Evolutionary conservation across 2,888 invertebrate species (phyloP).

Genomic region (Andricus quercusramuli): DNA sequence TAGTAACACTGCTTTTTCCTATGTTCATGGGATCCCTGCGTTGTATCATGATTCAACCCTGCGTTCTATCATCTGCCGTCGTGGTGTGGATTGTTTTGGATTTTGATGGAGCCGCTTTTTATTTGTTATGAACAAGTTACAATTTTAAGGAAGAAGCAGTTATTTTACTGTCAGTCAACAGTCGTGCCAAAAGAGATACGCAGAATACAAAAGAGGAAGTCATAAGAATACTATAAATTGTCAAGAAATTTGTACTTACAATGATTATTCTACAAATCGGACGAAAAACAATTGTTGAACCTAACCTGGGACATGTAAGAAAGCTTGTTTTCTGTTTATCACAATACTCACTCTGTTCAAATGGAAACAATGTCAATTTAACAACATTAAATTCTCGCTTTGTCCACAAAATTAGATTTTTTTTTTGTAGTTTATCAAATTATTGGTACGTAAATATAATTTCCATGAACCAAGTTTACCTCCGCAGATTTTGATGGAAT

Average conservation of each 20-base stretch:
- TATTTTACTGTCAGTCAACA: background rate
- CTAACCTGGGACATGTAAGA: background rate
- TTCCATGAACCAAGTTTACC: no score
- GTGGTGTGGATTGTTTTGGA: no score
- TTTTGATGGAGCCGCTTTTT: no score
- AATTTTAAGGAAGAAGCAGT: no score
- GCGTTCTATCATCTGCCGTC: no score
- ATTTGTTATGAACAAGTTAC: no score
- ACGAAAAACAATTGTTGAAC: background rate
- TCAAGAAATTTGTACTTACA: background rate
- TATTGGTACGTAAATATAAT: no score
- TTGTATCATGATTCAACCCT: no score
- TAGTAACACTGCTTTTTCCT: no score
- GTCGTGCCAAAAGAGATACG: background rate
- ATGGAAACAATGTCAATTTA: background rate
- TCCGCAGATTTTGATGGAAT: no score
- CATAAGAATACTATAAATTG: background rate
- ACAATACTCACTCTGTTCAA: background rate
- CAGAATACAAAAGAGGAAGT: background rate
- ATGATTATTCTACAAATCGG: background rate
- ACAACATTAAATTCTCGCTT: background rate
- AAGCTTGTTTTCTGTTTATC: background rate
- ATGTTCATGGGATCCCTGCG: no score
- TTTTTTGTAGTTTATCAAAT: no score
- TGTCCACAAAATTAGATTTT: background rate